These are phyloP conservation scores for Epinotia brunnichana DNA, from an alignment of 2,888 invertebrate species.

Conservation along the genomic window DNA sequence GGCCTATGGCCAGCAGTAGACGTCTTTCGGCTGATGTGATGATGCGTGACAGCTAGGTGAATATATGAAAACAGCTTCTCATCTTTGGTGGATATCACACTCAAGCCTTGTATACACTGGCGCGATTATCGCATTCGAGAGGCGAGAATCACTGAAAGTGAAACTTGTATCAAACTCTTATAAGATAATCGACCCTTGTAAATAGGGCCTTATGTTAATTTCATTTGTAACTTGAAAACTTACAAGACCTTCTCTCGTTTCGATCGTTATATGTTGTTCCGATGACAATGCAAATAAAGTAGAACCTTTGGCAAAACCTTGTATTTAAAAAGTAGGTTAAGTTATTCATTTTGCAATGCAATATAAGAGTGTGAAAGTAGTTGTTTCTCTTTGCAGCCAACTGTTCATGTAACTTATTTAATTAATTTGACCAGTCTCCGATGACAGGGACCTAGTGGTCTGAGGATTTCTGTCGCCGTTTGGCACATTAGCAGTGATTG, in stretches of 20 bases:
- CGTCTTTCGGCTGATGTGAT: too few species aligned
- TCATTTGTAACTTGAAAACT: not conserved
- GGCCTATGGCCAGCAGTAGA: too few species aligned
- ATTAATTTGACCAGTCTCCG: not conserved
- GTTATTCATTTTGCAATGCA: not conserved
- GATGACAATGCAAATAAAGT: too few species aligned
- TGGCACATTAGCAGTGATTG: not conserved
- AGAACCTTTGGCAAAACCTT: too few species aligned
- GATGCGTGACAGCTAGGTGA: too few species aligned
- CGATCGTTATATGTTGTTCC: not conserved
- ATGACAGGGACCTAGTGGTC: not conserved
- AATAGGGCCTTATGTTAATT: not conserved
- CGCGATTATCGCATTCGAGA: too few species aligned
- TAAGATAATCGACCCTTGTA: too few species aligned
- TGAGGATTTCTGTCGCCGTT: not conserved
- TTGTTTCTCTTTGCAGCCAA: not conserved
- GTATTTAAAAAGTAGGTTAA: not conserved
- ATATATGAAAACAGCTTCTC: too few species aligned
- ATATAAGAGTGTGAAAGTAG: not conserved
- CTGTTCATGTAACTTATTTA: not conserved
- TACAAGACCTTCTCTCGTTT: not conserved
- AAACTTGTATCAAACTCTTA: too few species aligned
- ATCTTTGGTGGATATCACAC: too few species aligned
- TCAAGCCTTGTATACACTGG: too few species aligned
- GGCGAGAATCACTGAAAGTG: too few species aligned